A percentile compares a stretch with the other conserved stretches of the same genome.
phyloP scores from a whole-genome alignment of 2,888 invertebrate genomes.

The Mesodorylaimus sp. region DNA sequence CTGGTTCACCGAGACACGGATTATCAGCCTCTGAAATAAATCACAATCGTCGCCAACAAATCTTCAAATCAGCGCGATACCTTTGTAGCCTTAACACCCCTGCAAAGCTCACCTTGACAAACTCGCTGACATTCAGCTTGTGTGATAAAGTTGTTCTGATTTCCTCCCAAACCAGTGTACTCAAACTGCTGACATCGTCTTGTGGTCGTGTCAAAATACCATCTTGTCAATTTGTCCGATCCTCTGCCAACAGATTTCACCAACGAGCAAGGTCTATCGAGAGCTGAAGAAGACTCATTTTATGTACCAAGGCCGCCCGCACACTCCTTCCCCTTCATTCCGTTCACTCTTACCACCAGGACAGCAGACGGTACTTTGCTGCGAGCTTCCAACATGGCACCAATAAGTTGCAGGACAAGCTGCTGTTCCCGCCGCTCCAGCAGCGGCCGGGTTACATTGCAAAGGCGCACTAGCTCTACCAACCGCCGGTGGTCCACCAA shows the following conservation, averaged over 20 bases:
- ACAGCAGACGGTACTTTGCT: conserved; percentile 10
- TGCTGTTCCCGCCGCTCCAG: neutral
- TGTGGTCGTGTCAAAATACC: conserved; percentile 19
- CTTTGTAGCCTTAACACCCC: too few relatives aligned
- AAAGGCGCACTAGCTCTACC: neutral
- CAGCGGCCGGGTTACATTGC: neutral
- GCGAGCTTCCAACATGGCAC: conserved; percentile 10
- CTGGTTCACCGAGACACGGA: conserved; percentile 9
- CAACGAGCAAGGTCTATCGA: conserved; percentile 7
- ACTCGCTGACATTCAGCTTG: conserved; percentile 17
- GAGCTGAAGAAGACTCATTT: too few relatives aligned
- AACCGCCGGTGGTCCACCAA: neutral
- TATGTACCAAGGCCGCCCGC: neutral
- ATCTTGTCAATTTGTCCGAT: conserved; percentile 2
- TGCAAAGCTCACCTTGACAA: conserved; percentile 4
- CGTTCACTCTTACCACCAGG: conserved; percentile 4
- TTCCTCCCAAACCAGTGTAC: conserved; percentile 13
- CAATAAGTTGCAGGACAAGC: conserved; percentile 9
- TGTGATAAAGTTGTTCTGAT: conserved; percentile 20
- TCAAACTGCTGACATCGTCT: conserved; percentile 20
- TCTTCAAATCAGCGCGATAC: too few relatives aligned
- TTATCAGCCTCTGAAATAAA: conserved; percentile 5
- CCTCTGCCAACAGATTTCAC: conserved; percentile 7
- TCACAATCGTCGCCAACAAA: neutral
- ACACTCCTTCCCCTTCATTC: neutral